These are phyloP conservation scores for Mus caroli DNA, from an alignment of 2,797 vertebrate genomes.

Conservation along the genomic window DNA sequence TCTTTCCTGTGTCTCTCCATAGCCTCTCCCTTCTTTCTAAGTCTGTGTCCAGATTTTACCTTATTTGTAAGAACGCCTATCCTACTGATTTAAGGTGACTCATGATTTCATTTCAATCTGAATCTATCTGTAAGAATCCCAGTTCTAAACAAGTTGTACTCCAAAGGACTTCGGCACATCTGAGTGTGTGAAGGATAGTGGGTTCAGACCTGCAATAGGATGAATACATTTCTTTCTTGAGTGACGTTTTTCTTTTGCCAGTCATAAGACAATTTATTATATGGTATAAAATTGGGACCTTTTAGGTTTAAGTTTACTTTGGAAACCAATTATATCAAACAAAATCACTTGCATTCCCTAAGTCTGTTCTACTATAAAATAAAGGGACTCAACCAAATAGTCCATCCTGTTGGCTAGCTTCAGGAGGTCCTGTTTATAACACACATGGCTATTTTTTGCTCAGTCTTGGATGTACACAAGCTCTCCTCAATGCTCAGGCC, in stretches of 20 bases:
- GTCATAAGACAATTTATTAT: background rate
- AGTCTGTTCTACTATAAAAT: conserved; percentile 31
- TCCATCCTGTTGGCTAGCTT: background rate
- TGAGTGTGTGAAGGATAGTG: background rate
- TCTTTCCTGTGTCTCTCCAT: background rate
- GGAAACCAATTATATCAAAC: background rate
- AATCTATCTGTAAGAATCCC: background rate
- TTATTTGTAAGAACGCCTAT: background rate
- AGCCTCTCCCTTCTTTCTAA: background rate
- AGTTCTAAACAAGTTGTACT: background rate
- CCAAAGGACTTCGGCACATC: background rate
- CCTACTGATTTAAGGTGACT: background rate
- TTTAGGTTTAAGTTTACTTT: conserved; percentile 5
- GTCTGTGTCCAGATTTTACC: background rate
- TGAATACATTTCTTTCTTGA: background rate
- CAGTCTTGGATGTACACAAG: background rate
- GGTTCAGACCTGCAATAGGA: background rate
- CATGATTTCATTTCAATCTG: background rate
- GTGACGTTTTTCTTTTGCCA: background rate
- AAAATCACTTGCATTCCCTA: background rate
- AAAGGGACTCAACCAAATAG: background rate
- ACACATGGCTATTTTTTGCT: conserved; percentile 13
- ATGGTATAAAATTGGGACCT: background rate
- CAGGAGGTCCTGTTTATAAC: background rate
- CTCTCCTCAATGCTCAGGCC: background rate